Evolutionary conservation across 2,888 invertebrate genomes (phyloP), one percentile per base, ranked within the genome.

Genomic region (Caenorhabditis becei): DNA sequence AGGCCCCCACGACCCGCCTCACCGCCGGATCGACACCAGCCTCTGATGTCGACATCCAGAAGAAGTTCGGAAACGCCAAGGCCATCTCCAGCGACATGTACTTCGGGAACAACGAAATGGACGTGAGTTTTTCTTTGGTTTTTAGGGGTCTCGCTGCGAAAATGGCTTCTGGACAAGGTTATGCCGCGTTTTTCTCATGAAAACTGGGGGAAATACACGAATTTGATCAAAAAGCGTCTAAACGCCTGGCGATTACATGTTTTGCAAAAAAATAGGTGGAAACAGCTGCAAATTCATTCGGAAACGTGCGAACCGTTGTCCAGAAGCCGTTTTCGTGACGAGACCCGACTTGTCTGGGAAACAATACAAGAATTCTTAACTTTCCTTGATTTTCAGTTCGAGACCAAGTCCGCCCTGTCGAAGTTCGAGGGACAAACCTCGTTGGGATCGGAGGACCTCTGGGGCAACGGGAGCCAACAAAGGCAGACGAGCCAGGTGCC

Each of bases 81-180:
- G 95, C 97, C 16, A 99, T 99, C 91, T 97, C 97, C 77, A 98
- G 98, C 0, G 96, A 97, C 91, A 97, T 97, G 93, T 97, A 94
- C 93, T 98, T 98, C 92, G 95, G 95, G 8, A 95, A 95, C 88
- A 80, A 85, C 32, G 87, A 88, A 35, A 87, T 89, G 82, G 89
- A 89, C 65, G 87, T 87, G 32, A 77, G 84, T 74, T 37, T 37
- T 26, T 53, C 32, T 32, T n/a, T n/a, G n/a, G n/a, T n/a, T n/a
- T n/a, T n/a, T n/a, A n/a, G n/a, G n/a, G n/a, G n/a, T n/a, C n/a
- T n/a, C 14, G 4, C 5, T 59, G 35, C 35, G n/a, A 32, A 54
- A 28, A n/a, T n/a, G n/a, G n/a, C n/a, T n/a, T n/a, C n/a, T n/a
- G n/a, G n/a, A n/a, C n/a, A n/a, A n/a, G n/a, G n/a, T n/a, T n/a